A percentile compares a stretch with the other conserved stretches of the same genome.
phyloP scores from a whole-genome alignment of 2,888 invertebrate genomes.

The Caenorhabditis sp. region DNA sequence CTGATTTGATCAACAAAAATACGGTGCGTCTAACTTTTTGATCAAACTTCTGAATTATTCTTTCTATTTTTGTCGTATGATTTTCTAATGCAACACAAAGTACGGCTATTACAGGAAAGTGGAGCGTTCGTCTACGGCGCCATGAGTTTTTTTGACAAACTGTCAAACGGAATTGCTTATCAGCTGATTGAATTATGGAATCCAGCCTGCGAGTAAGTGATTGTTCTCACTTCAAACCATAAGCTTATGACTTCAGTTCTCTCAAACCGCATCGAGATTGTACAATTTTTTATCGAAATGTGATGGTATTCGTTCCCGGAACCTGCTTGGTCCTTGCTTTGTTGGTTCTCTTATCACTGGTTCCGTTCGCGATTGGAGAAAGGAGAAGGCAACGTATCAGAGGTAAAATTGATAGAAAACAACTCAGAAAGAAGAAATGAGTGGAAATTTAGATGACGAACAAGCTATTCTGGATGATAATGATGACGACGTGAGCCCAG shows the following conservation, averaged over 20 bases:
- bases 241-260: constrained; percentile 62
- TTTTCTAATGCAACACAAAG: no score
- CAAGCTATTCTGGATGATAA: constrained; percentile 45
- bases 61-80: no score
- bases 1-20: constrained; percentile 92
- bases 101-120: no score
- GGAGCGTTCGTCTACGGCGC: constrained; percentile 94
- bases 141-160: constrained; percentile 94
- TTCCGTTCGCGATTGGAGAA: constrained; percentile 70
- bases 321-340: constrained; percentile 73
- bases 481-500: constrained; percentile 28
- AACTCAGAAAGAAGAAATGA: background rate
- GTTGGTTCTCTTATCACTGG: constrained; percentile 72
- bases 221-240: constrained; percentile 15
- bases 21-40: no score
- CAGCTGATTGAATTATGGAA: constrained; percentile 91
- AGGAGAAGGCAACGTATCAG: constrained; percentile 51
- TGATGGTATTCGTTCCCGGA: constrained; percentile 81
- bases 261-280: constrained; percentile 70
- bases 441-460: constrained; percentile 50
- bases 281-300: constrained; percentile 74
- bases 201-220: constrained; percentile 83
- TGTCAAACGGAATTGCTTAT: constrained; percentile 93
- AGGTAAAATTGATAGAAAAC: background rate
- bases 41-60: no score